Percentiles rank a stretch among this genome's conserved stretches.
These are phyloP conservation scores for Scaptomyza graminum DNA, from an alignment of 1,140 invertebrate genomes.

Conservation along the genomic window DNA sequence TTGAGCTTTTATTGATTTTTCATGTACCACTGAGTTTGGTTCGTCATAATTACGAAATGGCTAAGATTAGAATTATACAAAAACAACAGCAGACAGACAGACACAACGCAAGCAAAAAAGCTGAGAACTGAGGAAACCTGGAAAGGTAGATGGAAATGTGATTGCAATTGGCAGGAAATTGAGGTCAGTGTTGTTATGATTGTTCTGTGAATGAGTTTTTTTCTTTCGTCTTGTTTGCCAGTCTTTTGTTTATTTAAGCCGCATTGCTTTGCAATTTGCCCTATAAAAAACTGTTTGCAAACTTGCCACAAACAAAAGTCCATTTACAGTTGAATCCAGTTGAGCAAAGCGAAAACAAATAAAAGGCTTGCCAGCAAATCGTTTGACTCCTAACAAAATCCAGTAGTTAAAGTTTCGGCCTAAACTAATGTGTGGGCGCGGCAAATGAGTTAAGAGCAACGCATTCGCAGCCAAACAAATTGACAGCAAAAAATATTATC, in stretches of 20 bases:
- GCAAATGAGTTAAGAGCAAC: constrained; percentile 49
- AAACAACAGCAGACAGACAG: background rate
- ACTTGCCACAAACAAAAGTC: constrained; percentile 28
- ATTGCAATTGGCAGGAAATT: constrained; percentile 81
- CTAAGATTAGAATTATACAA: constrained; percentile 75
- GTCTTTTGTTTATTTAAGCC: constrained; percentile 14
- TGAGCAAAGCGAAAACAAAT: constrained; percentile 4
- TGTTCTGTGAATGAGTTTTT: constrained; percentile 77
- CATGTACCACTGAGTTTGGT: constrained; percentile 58
- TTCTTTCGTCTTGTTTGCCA: constrained; percentile 29
- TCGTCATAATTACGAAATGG: constrained; percentile 70
- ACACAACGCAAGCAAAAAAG: constrained; percentile 3
- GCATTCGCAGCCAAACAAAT: constrained; percentile 47
- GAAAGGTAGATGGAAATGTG: constrained; percentile 67
- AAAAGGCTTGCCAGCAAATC: background rate
- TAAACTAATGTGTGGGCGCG: constrained; percentile 72
- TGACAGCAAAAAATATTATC: constrained; percentile 71
- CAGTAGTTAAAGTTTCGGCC: constrained; percentile 12
- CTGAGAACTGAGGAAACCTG: constrained; percentile 22
- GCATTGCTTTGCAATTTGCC: constrained; percentile 58
- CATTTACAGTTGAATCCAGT: constrained; percentile 11
- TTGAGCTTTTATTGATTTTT: constrained; percentile 77
- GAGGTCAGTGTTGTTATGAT: constrained; percentile 82
- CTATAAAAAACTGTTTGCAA: constrained; percentile 52
- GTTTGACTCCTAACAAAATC: constrained; percentile 6